Evolutionary conservation across 1,140 invertebrate genomes (phyloP).

Genomic region (Solenopsis invicta): DNA sequence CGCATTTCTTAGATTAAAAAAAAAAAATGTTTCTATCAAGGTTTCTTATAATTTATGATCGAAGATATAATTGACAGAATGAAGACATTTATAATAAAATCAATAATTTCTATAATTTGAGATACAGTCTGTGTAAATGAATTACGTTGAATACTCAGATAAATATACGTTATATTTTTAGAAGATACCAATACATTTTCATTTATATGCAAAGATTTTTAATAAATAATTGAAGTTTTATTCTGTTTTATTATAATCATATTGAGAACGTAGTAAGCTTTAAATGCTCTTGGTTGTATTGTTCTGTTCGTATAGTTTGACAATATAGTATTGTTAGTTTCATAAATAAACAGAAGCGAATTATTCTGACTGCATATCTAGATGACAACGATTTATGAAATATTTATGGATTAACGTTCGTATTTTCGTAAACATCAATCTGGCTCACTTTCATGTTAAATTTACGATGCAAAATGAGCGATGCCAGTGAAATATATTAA

Average conservation of each 20-base stretch:
- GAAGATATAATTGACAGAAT: neutral
- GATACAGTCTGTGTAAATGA: neutral
- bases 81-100: neutral
- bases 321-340: neutral
- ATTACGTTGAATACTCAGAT: neutral
- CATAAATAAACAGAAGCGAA: neutral
- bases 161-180: neutral
- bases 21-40: neutral
- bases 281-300: too few relatives aligned
- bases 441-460: conserved; percentile 16
- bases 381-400: neutral
- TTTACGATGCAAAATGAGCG: neutral
- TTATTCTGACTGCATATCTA: neutral
- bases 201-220: neutral
- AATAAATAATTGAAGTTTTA: neutral
- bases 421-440: conserved; percentile 23
- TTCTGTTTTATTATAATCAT: neutral
- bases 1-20: neutral
- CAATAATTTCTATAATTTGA: conserved; percentile 4
- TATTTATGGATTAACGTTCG: neutral
- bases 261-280: neutral
- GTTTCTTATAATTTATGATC: neutral
- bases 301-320: too few relatives aligned
- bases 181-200: neutral
- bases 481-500: conserved; percentile 1